Evolutionary conservation across 2,113 vertebrate genomes (phyloP).

Genomic region (Cheilinus undulatus): DNA sequence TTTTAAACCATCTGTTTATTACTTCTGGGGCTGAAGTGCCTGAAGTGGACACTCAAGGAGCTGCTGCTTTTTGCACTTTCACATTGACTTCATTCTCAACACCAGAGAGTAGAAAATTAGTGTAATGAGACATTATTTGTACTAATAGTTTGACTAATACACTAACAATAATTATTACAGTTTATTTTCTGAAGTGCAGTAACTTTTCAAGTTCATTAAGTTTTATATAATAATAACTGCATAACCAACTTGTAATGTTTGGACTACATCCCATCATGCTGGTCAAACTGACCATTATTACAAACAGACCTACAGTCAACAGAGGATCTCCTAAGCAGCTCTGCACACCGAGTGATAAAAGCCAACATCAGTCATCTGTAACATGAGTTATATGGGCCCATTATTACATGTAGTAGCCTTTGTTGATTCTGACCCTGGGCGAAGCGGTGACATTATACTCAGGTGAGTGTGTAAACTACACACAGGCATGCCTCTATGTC

Average conservation of each 20-base stretch:
- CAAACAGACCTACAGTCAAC: conserved; percentile 6
- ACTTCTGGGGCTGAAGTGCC: too few relatives aligned
- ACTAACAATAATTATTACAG: too few relatives aligned
- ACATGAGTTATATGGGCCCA: conserved; percentile 55
- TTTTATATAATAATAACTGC: too few relatives aligned
- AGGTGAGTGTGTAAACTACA: conserved; percentile 61
- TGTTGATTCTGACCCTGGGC: conserved; percentile 53
- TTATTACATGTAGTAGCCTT: conserved; percentile 49
- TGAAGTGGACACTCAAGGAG: too few relatives aligned
- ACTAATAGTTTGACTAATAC: too few relatives aligned
- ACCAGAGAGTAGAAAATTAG: too few relatives aligned
- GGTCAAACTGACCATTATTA: conserved; percentile 4
- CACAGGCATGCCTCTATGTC: conserved; percentile 56
- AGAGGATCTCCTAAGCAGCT: background rate
- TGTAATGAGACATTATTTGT: too few relatives aligned
- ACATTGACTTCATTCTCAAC: too few relatives aligned
- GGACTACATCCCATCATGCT: background rate
- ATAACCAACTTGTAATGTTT: background rate
- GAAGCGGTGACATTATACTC: conserved; percentile 52
- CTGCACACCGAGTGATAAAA: conserved; percentile 40
- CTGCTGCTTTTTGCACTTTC: too few relatives aligned
- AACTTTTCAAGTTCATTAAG: background rate
- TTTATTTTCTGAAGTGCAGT: background rate
- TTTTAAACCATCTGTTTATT: too few relatives aligned
- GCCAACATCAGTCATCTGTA: conserved; percentile 45